Evolutionary conservation across 1,140 invertebrate species (phyloP), one percentile per base, ranked within the genome.

Genomic region (Dendroctonus ponderosae): DNA sequence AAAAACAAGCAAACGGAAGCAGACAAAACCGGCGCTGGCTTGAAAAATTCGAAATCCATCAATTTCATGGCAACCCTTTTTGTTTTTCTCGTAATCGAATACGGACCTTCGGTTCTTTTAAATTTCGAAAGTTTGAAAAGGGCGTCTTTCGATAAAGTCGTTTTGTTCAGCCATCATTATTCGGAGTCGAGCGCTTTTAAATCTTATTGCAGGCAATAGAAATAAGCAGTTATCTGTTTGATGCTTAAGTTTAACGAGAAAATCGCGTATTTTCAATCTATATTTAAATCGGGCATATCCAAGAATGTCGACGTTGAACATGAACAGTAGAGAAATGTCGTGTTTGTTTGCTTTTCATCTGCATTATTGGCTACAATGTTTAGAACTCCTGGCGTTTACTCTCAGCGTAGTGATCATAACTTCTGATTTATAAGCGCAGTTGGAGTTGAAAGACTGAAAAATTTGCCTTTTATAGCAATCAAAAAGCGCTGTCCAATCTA

Each of bases 71-170:
- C 8, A 46, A 46, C 8, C 43, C 43, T 46, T 46, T n/a, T 46
- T 46, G 50, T 52, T 52, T 37, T 15, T 15, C 11, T n/a, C 50
- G 15, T 52, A 37, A 52, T n/a, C 50, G 50, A 52, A 52, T 37
- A 12, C 11, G 50, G 26, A 52, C 11, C 15, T 46, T 46, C 43
- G 12, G 12, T 52, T 37, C 50, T 52, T 52, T 14, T 52, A 52
- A 52, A 52, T 52, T 52, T 37, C 7, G 8, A 37, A 52, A 12
- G 8, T 52, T 52, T 52, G 8, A n/a, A 52, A 52, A 9, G 15
- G 26, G 11, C 50, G 50, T 52, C 8, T 37, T 37, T 52, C 15
- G 50, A 12, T 9, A 52, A 37, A 37, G 50, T 37, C 44, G 9
- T 46, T 14, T 46, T 3, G 44, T 46, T 46, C 44, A 9, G 12